A percentile compares a stretch with the other conserved stretches of the same genome.
These are phyloP conservation scores for Gryon sp. DNA, from an alignment of 1,140 invertebrate genomes.

Conservation along the genomic window DNA sequence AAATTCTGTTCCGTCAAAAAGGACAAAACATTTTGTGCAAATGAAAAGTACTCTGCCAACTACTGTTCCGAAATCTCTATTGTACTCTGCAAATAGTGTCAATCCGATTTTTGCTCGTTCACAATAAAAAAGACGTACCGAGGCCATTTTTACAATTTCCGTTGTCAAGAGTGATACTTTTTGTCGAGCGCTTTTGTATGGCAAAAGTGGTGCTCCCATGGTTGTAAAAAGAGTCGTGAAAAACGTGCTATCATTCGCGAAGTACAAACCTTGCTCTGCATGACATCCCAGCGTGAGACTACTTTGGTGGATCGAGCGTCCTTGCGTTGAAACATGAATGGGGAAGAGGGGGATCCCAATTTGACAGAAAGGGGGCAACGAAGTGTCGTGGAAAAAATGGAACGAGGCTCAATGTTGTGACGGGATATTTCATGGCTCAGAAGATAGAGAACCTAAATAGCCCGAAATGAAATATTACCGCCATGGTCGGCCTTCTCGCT, in stretches of 20 bases:
- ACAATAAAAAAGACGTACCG: background rate
- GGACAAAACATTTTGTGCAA: no score
- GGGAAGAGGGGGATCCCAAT: slow-evolving; percentile 59
- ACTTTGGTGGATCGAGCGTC: slow-evolving; percentile 55
- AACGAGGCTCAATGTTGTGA: slow-evolving; percentile 74
- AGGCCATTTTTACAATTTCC: slow-evolving; percentile 45
- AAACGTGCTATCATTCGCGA: slow-evolving; percentile 59
- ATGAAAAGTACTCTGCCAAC: no score
- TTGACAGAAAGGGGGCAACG: slow-evolving; percentile 58
- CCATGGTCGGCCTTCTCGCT: slow-evolving; percentile 60
- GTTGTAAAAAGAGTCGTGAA: slow-evolving; percentile 57
- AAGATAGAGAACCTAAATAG: slow-evolving; percentile 73
- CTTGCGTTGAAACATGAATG: slow-evolving; percentile 55
- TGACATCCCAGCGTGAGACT: slow-evolving; percentile 65
- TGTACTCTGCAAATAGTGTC: background rate
- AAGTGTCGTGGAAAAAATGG: slow-evolving; percentile 67
- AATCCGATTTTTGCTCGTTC: no score
- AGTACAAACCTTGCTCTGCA: slow-evolving; percentile 68
- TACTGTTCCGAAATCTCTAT: slow-evolving; percentile 9
- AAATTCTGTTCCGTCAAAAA: no score
- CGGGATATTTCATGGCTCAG: slow-evolving; percentile 77
- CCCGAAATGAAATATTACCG: slow-evolving; percentile 72
- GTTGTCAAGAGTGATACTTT: slow-evolving; percentile 44
- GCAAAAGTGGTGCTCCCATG: slow-evolving; percentile 45
- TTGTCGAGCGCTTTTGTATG: slow-evolving; percentile 34